phyloP scores from a whole-genome alignment of 2,888 invertebrate genomes.

The Dinocampus coccinellae region DNA sequence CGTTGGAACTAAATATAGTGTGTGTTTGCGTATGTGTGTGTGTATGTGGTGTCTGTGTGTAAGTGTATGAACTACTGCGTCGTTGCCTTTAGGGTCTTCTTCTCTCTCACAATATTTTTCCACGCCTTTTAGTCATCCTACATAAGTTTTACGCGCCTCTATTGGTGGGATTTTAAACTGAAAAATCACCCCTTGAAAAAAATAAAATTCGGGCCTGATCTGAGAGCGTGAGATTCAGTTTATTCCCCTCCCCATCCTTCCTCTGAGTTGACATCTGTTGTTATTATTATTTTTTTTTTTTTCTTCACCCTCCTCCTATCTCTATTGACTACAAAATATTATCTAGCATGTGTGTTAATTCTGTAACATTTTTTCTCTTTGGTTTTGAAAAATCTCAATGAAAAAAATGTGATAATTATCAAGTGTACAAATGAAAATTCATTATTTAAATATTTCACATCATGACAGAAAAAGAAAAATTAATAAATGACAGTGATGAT shows the following conservation, averaged over 20 bases:
- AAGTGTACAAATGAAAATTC: too few species aligned
- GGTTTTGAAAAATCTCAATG: too few species aligned
- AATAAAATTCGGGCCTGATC: not conserved
- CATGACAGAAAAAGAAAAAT: too few species aligned
- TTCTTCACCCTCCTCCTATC: not conserved
- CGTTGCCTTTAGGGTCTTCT: not conserved
- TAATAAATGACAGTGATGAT: too few species aligned
- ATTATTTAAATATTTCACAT: too few species aligned
- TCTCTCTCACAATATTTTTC: not conserved
- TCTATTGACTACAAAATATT: not conserved
- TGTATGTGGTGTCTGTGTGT: too few species aligned
- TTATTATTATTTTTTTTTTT: not conserved
- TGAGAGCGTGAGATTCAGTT: constrained; percentile 14
- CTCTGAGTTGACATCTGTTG: not conserved
- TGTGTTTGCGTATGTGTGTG: not conserved
- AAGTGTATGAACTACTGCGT: not conserved
- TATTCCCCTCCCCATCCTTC: not conserved
- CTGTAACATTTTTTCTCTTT: not conserved
- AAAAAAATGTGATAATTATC: too few species aligned
- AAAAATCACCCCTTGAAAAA: constrained; percentile 11
- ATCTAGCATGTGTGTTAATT: not conserved
- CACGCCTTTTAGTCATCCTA: not conserved
- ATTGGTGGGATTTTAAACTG: constrained; percentile 17
- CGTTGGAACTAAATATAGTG: not conserved
- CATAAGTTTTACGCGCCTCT: not conserved